Conservation (phyloP, 2,888 invertebrate genomes). For the Brassicogethes aeneus region DNA sequence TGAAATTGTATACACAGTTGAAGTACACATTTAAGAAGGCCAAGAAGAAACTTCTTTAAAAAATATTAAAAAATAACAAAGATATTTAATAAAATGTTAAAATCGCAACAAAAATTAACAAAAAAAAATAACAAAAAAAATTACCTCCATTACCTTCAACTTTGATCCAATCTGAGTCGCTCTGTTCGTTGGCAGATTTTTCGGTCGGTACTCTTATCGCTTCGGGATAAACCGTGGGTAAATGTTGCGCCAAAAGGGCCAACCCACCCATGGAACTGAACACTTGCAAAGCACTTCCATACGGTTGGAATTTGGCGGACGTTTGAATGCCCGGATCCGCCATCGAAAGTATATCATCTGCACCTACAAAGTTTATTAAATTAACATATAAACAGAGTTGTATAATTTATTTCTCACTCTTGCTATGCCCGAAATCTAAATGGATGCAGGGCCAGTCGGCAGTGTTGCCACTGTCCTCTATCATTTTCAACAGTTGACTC, state of each 20-base stretch:
- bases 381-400: too few relatives aligned
- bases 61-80: too few relatives aligned
- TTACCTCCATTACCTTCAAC: slow-evolving; percentile 37
- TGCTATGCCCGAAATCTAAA: slow-evolving; percentile 36
- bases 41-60: too few relatives aligned
- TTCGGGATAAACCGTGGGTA: slow-evolving; percentile 83
- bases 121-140: neutral
- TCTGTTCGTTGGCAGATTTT: slow-evolving; percentile 43
- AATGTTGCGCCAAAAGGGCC: slow-evolving; percentile 77
- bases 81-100: too few relatives aligned
- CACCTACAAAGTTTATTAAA: slow-evolving; percentile 5
- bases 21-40: too few relatives aligned
- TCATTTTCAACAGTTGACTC: slow-evolving; percentile 36
- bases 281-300: slow-evolving; percentile 62
- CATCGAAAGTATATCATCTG: slow-evolving; percentile 11
- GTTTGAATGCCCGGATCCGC: slow-evolving; percentile 2
- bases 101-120: neutral
- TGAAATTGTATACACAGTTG: too few relatives aligned
- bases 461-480: slow-evolving; percentile 31
- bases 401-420: slow-evolving; percentile 26
- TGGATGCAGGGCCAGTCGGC: slow-evolving; percentile 39
- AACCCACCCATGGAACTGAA: slow-evolving; percentile 86
- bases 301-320: slow-evolving; percentile 21
- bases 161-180: slow-evolving; percentile 43
- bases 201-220: slow-evolving; percentile 42